Evolutionary conservation across 2,113 vertebrate species (phyloP).

Genomic region (Cettia cetti): DNA sequence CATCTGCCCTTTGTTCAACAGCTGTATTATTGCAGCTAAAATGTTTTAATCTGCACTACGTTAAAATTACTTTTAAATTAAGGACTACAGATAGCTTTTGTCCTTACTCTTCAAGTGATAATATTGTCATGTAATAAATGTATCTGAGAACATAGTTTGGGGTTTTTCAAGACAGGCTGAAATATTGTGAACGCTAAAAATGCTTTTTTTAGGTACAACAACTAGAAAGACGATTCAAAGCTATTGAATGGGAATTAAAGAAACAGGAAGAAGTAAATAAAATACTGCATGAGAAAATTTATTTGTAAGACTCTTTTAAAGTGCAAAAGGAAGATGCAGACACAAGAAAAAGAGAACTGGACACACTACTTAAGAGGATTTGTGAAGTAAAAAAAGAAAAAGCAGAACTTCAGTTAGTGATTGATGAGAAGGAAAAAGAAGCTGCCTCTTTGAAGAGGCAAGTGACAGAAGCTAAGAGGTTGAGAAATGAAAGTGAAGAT

Average conservation of each 20-base stretch:
- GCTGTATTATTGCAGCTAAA: slow-evolving; percentile 69
- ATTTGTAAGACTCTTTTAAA: slow-evolving; percentile 76
- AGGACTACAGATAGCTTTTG: slow-evolving; percentile 50
- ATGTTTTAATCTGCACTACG: slow-evolving; percentile 34
- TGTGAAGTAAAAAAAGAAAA: slow-evolving; percentile 67
- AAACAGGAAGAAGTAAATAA: slow-evolving; percentile 78
- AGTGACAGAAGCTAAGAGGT: slow-evolving; percentile 61
- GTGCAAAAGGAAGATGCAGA: slow-evolving; percentile 66
- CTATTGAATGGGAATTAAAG: slow-evolving; percentile 76
- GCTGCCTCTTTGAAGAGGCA: slow-evolving; percentile 71
- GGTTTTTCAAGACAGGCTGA: background rate
- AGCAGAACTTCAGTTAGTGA: slow-evolving; percentile 63
- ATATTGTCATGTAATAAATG: slow-evolving; percentile 33
- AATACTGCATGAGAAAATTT: slow-evolving; percentile 71
- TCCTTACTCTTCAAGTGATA: slow-evolving; percentile 50
- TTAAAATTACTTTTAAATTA: slow-evolving; percentile 66
- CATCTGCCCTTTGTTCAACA: slow-evolving; percentile 68
- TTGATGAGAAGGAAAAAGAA: slow-evolving; percentile 72
- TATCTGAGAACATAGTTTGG: background rate
- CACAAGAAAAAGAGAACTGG: slow-evolving; percentile 65
- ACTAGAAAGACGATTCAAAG: slow-evolving; percentile 77
- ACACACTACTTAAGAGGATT: slow-evolving; percentile 58
- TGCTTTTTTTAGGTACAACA: slow-evolving; percentile 74
- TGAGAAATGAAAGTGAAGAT: slow-evolving; percentile 68
- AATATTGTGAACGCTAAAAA: background rate